These are phyloP conservation scores for Emberiza fucata DNA, from an alignment of 2,113 vertebrate genomes.

Conservation along the genomic window DNA sequence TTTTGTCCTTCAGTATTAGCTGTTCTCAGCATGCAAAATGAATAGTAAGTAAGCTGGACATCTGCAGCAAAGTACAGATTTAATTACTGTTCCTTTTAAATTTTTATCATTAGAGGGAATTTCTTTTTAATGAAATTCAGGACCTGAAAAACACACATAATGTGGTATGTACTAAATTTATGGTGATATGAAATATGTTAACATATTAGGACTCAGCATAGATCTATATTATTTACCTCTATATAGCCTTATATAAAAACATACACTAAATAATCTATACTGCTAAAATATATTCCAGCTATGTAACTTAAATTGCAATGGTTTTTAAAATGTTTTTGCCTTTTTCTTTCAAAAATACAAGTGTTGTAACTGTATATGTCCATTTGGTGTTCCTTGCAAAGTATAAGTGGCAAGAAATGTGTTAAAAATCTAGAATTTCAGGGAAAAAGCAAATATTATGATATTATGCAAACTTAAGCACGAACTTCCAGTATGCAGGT, in stretches of 20 bases:
- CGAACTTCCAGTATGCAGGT: background rate
- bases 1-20: background rate
- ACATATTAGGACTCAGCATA: background rate
- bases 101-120: background rate
- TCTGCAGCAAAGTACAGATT: background rate
- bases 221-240: background rate
- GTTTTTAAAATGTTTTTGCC: background rate
- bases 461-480: background rate
- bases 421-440: background rate
- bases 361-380: background rate
- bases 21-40: background rate
- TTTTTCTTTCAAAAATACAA: background rate
- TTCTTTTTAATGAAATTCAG: background rate
- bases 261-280: background rate
- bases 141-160: background rate
- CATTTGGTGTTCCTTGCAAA: background rate
- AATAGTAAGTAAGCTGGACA: background rate
- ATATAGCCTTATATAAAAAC: background rate
- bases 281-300: background rate
- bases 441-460: background rate
- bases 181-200: background rate
- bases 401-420: background rate
- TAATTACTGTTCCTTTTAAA: background rate
- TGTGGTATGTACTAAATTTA: background rate
- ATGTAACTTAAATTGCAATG: background rate